Evolutionary conservation across 2,797 vertebrate species (phyloP), one percentile per base, ranked within the genome.

Genomic region (Otus scops): DNA sequence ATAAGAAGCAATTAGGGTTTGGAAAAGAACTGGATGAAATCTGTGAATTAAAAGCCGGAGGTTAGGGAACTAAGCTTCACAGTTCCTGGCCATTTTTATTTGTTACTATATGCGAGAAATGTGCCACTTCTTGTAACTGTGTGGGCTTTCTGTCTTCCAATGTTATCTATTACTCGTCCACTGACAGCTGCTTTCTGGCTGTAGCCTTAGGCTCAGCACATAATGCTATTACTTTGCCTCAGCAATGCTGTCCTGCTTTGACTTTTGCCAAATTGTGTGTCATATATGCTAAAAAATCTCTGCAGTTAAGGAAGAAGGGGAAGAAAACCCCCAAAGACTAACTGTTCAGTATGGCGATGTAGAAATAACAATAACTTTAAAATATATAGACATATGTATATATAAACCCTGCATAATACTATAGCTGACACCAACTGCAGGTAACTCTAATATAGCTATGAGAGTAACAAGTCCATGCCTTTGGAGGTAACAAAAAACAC

Each of bases 121-220:
- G 17, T 70, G 67, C 71, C 77, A 85, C 48, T 65, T 88, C 36
- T 75, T 59, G 23, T 45, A 85, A 87, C 18, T 39, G 8, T 87
- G 50, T 93, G 36, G 77, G 38, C 14, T 82, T 84, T 67, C 76
- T 80, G 38, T 85, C 78, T 94, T 89, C 81, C 74, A 71, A 2
- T 64, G 24, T 18, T 88, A 47, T 45, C 56, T 88, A 63, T 79
- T 76, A 79, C 51, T 75, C 3, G n/a, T 94, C 86, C 79, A 93
- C 34, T 91, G 94, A 93, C 85, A 95, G 85, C 68, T 80, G 79
- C 59, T 89, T 95, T 95, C 83, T 86, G 67, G 41, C 43, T 90
- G 57, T 94, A 93, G 88, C 82, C 85, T 93, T 91, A 95, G 74
- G 71, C 70, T 96, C 32, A 81, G 63, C 53, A 65, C 54, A 82